These are phyloP conservation scores for Psittacula echo DNA, from an alignment of 2,797 vertebrate species.

Conservation along the genomic window DNA sequence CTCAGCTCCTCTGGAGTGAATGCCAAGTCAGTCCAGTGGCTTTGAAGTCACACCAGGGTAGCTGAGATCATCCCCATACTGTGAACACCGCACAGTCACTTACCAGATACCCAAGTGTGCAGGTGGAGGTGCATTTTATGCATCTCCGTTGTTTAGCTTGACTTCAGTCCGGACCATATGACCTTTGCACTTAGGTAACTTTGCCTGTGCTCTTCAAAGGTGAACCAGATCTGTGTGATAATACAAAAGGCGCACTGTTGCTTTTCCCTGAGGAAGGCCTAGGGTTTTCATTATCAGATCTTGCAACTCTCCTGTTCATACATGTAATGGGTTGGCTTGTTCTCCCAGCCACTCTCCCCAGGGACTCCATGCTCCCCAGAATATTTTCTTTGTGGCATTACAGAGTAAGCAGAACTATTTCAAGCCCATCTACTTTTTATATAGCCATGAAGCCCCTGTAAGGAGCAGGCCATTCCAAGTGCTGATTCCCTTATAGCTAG, in stretches of 20 bases:
- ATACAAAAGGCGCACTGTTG: background rate
- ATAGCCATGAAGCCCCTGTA: background rate
- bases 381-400: background rate
- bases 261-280: background rate
- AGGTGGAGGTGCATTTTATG: background rate
- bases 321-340: background rate
- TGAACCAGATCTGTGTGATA: background rate
- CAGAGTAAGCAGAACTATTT: slow-evolving; percentile 6
- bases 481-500: slow-evolving; percentile 14
- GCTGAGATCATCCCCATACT: background rate
- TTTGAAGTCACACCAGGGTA: background rate
- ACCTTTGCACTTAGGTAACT: background rate
- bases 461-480: background rate
- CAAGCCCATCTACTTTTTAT: background rate
- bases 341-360: background rate
- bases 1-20: background rate
- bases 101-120: background rate
- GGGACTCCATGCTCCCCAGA: background rate
- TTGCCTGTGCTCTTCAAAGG: background rate
- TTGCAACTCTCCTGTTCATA: background rate
- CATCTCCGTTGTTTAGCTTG: background rate
- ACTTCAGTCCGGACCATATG: background rate
- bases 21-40: background rate
- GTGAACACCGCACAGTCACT: background rate
- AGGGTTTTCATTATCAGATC: background rate